A percentile compares a stretch with the other conserved stretches of the same genome.
phyloP scores from a whole-genome alignment of 1,140 invertebrate species.

The Cheumatopsyche charites region DNA sequence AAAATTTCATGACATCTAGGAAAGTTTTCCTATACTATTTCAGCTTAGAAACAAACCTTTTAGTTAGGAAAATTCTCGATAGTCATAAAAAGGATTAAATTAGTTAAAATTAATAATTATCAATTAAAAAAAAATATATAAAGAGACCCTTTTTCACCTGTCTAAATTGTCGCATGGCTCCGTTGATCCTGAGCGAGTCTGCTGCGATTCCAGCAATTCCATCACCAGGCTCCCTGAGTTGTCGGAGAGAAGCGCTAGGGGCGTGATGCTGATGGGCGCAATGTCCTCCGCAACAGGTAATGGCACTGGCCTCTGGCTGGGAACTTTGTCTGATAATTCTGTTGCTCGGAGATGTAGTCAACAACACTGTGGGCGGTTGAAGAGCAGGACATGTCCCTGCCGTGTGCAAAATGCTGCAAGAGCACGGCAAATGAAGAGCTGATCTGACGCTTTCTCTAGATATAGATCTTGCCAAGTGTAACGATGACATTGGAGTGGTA shows the following conservation, averaged over 20 bases:
- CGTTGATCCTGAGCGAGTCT: slow-evolving; percentile 95
- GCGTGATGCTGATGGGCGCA: slow-evolving; percentile 65
- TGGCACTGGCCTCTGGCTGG: slow-evolving; percentile 80
- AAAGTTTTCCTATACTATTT: not conserved
- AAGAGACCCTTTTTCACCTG: slow-evolving; percentile 70
- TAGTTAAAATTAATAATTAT: too few relatives aligned
- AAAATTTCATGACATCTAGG: not conserved
- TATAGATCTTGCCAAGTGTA: slow-evolving; percentile 75
- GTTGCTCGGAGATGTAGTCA: slow-evolving; percentile 71
- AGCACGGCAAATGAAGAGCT: slow-evolving; percentile 66
- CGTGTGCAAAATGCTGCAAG: slow-evolving; percentile 59
- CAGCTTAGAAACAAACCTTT: not conserved
- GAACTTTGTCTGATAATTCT: slow-evolving; percentile 89
- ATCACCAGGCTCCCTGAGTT: slow-evolving; percentile 80
- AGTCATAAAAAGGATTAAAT: too few relatives aligned
- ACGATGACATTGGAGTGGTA: slow-evolving; percentile 73
- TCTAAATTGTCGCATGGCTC: slow-evolving; percentile 94
- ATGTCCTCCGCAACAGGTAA: slow-evolving; percentile 67
- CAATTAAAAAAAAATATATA: too few relatives aligned
- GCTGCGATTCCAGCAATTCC: slow-evolving; percentile 95
- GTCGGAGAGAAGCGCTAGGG: slow-evolving; percentile 79
- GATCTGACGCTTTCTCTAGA: slow-evolving; percentile 75
- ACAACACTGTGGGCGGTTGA: slow-evolving; percentile 70
- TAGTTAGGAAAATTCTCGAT: too few relatives aligned
- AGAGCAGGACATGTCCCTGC: slow-evolving; percentile 68